Evolutionary conservation across 2,888 invertebrate species (phyloP).

Genomic region (Rotaria magnacalcarata): DNA sequence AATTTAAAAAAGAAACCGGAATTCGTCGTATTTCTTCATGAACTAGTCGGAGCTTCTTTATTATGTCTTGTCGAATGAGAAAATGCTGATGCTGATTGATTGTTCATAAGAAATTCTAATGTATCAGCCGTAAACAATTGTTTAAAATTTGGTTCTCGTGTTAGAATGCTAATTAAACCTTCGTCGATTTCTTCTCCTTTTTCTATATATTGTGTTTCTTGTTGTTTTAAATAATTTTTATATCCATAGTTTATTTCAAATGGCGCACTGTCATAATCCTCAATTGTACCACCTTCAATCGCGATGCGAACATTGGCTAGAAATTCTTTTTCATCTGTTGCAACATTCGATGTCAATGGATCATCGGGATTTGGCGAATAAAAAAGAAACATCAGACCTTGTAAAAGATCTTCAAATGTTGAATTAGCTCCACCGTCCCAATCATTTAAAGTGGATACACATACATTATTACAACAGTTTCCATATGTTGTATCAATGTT

Average conservation of each 20-base stretch:
- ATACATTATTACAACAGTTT: slow-evolving; percentile 49
- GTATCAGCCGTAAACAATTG: background rate
- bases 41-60: background rate
- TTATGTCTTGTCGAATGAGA: background rate
- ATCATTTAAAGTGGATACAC: slow-evolving; percentile 51
- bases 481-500: slow-evolving; percentile 71
- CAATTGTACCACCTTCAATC: slow-evolving; percentile 50
- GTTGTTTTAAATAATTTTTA: background rate
- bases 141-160: slow-evolving; percentile 26
- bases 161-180: background rate
- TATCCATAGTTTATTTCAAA: slow-evolving; percentile 30
- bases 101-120: background rate
- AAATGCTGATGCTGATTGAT: background rate
- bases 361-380: slow-evolving; percentile 52
- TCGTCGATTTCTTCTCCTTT: background rate
- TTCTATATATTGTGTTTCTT: background rate
- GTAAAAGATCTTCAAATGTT: slow-evolving; percentile 51
- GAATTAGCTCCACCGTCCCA: slow-evolving; percentile 49
- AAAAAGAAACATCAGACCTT: slow-evolving; percentile 53
- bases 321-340: slow-evolving; percentile 48
- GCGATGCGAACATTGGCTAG: slow-evolving; percentile 49
- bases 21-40: background rate
- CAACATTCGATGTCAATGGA: slow-evolving; percentile 50
- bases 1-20: too few species aligned
- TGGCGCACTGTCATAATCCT: slow-evolving; percentile 44